Evolutionary conservation across 2,888 invertebrate genomes (phyloP).

Genomic region (Erebia palarica): DNA sequence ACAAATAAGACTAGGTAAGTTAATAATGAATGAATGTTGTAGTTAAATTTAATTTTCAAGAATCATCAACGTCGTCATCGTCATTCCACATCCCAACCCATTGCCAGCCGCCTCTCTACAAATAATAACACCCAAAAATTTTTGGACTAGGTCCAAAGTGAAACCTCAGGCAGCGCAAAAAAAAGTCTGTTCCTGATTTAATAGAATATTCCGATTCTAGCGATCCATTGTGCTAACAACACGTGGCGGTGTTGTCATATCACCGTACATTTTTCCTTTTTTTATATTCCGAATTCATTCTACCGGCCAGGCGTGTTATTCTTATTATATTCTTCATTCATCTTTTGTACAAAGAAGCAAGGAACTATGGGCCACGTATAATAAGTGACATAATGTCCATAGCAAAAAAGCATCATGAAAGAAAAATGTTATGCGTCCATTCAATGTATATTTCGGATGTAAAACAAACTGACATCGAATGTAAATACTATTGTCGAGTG

Average conservation of each 20-base stretch:
- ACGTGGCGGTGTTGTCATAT: conserved; percentile 76
- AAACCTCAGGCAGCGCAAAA: not conserved
- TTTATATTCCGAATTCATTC: conserved; percentile 61
- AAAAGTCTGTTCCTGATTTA: conserved; percentile 41
- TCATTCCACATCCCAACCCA: no score
- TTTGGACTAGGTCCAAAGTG: no score
- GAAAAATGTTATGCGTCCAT: conserved; percentile 73
- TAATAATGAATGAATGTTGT: no score
- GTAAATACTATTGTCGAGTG: conserved; percentile 80
- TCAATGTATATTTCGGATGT: conserved; percentile 78
- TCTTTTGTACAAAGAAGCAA: conserved; percentile 71
- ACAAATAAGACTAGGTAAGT: no score
- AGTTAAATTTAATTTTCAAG: no score
- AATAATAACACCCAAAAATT: no score
- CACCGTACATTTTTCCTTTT: conserved; percentile 61
- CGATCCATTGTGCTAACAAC: conserved; percentile 63
- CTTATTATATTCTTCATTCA: conserved; percentile 77
- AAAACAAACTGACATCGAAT: conserved; percentile 82
- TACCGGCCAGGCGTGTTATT: conserved; percentile 73
- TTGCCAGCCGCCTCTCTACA: no score
- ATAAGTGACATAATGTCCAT: conserved; percentile 73
- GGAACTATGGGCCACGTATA: conserved; percentile 72
- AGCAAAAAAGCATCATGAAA: conserved; percentile 68
- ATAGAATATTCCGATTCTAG: conserved; percentile 58
- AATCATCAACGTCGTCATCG: no score